A percentile compares a stretch with the other conserved stretches of the same genome.
Evolutionary conservation across 2,113 vertebrate species (phyloP).

Genomic region (Salvelinus sp.): DNA sequence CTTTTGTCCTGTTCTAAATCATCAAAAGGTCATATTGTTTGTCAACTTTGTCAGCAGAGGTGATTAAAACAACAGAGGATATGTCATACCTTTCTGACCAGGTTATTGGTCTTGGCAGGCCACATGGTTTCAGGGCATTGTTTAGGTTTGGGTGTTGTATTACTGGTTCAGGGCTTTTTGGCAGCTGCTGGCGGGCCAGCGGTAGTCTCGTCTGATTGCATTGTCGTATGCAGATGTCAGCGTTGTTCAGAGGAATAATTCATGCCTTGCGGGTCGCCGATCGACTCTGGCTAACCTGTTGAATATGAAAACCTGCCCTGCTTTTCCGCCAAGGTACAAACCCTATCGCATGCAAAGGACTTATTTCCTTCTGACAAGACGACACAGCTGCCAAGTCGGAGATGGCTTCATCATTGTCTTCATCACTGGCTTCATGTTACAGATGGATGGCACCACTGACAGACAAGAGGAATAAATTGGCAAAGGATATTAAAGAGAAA

Average conservation of each 20-base stretch:
- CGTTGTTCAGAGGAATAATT: constrained; percentile 54
- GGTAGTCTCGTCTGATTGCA: constrained; percentile 36
- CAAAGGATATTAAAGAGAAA: constrained; percentile 56
- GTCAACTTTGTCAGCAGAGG: constrained; percentile 29
- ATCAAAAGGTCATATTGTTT: constrained; percentile 19
- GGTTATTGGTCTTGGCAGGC: neutral
- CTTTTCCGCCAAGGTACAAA: neutral
- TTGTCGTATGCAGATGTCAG: constrained; percentile 53
- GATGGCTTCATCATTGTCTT: too few relatives aligned
- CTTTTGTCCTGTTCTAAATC: constrained; percentile 42
- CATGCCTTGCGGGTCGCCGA: constrained; percentile 32
- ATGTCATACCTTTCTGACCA: neutral
- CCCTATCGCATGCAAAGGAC: constrained; percentile 57
- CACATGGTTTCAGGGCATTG: constrained; percentile 20
- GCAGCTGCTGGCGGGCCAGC: constrained; percentile 11
- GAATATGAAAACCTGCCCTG: constrained; percentile 45
- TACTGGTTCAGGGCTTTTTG: constrained; percentile 5
- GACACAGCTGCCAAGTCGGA: constrained; percentile 61
- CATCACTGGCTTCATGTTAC: constrained; percentile 32
- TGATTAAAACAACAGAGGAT: constrained; percentile 17
- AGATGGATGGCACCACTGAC: constrained; percentile 67
- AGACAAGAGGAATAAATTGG: constrained; percentile 68
- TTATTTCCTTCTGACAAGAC: constrained; percentile 54
- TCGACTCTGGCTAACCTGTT: constrained; percentile 56
- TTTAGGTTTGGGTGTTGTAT: neutral